phyloP scores from a whole-genome alignment of 2,113 vertebrate genomes.

The Bettongia penicillata region DNA sequence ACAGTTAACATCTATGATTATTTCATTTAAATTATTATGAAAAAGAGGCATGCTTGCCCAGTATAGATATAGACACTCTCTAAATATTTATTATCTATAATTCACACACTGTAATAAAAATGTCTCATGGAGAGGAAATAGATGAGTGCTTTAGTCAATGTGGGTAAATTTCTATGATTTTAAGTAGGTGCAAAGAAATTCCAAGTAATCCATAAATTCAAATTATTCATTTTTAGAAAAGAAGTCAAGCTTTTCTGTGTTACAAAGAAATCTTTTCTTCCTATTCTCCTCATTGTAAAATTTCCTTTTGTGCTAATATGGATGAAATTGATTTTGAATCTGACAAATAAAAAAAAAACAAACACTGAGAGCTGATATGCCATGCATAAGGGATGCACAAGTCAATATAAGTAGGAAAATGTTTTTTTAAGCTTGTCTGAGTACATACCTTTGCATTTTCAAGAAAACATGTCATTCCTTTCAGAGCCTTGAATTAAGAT shows the following conservation, averaged over 20 bases:
- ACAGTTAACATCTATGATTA: conserved; percentile 41
- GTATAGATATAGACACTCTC: conserved; percentile 25
- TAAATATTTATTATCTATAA: conserved; percentile 26
- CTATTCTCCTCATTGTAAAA: conserved; percentile 71
- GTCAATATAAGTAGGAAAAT: conserved; percentile 78
- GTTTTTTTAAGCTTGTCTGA: conserved; percentile 73
- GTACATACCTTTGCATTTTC: conserved; percentile 82
- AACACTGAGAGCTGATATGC: conserved; percentile 72
- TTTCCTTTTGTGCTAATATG: conserved; percentile 79
- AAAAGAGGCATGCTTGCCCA: conserved; percentile 37
- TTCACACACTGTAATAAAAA: conserved; percentile 44
- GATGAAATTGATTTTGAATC: conserved; percentile 79
- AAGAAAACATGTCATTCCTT: conserved; percentile 84
- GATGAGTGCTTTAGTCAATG: conserved; percentile 41
- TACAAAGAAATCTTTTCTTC: conserved; percentile 70
- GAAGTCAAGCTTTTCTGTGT: conserved; percentile 73
- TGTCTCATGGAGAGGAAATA: conserved; percentile 41
- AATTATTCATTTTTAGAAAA: conserved; percentile 77
- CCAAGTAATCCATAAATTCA: conserved; percentile 75
- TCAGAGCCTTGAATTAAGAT: conserved; percentile 85
- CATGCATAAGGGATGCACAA: conserved; percentile 75
- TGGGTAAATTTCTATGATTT: conserved; percentile 51
- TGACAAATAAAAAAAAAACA: conserved; percentile 35
- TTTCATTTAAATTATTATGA: conserved; percentile 50
- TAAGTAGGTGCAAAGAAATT: conserved; percentile 70